Evolutionary conservation across 2,113 vertebrate species (phyloP).

Genomic region (Gymnorhina tibicen): DNA sequence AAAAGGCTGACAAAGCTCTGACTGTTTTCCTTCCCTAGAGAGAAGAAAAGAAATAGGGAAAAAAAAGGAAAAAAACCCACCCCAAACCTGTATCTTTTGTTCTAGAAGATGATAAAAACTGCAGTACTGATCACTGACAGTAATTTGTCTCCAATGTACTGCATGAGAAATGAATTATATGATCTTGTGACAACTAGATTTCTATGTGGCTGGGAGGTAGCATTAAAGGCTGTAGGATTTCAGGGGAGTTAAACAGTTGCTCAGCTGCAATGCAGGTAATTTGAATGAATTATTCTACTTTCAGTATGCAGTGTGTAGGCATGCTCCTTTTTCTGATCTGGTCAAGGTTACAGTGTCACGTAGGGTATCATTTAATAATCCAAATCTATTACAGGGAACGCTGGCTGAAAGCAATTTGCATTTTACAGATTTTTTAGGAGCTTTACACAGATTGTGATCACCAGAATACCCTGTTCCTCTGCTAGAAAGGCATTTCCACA

Average conservation of each 20-base stretch:
- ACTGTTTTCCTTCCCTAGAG: not conserved
- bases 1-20: slow-evolving; percentile 15
- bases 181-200: slow-evolving; percentile 26
- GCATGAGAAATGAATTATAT: slow-evolving; percentile 39
- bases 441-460: not conserved
- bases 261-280: slow-evolving; percentile 48
- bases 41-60: not conserved
- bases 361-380: not conserved
- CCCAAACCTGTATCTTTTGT: not conserved
- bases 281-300: slow-evolving; percentile 3
- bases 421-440: not conserved
- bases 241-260: not conserved
- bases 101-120: slow-evolving; percentile 21
- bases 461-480: not conserved
- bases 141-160: slow-evolving; percentile 38
- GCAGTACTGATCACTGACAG: slow-evolving; percentile 4
- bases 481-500: not conserved
- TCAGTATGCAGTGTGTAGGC: not conserved
- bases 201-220: not conserved
- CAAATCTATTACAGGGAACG: not conserved
- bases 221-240: slow-evolving; percentile 18
- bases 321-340: not conserved
- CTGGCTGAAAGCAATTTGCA: not conserved
- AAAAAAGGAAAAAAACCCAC: accelerated
- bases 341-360: not conserved